These are phyloP conservation scores for Galeopterus variegatus DNA, from an alignment of 2,113 vertebrate species.

Conservation along the genomic window DNA sequence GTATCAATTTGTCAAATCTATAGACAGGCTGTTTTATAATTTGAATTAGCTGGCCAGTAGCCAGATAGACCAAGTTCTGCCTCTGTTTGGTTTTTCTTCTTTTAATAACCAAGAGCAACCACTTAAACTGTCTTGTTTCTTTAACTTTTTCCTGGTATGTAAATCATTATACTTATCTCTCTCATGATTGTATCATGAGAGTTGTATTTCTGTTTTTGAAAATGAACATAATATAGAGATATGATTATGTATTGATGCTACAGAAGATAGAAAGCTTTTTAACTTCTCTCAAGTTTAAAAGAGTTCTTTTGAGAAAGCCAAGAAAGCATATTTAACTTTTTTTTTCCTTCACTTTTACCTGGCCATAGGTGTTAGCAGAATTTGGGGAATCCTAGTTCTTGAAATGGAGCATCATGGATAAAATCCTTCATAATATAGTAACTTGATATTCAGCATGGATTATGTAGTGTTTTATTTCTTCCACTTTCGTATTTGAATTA, in stretches of 20 bases:
- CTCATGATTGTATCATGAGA: slow-evolving; percentile 1
- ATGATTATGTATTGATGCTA: slow-evolving; percentile 35
- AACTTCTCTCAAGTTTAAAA: slow-evolving; percentile 65
- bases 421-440: slow-evolving; percentile 35
- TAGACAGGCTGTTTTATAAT: slow-evolving; percentile 8
- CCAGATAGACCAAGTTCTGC: slow-evolving; percentile 17
- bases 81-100: slow-evolving; percentile 52
- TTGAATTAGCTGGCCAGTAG: slow-evolving; percentile 39
- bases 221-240: slow-evolving; percentile 47
- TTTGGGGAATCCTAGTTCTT: slow-evolving; percentile 56
- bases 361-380: slow-evolving; percentile 1
- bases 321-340: slow-evolving; percentile 57
- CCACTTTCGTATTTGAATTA: slow-evolving; percentile 38
- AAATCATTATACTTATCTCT: slow-evolving; percentile 51
- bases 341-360: slow-evolving; percentile 23
- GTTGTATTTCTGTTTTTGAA: slow-evolving; percentile 63
- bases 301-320: slow-evolving; percentile 49
- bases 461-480: slow-evolving; percentile 61
- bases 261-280: slow-evolving; percentile 48
- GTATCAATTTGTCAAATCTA: not conserved
- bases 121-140: slow-evolving; percentile 63
- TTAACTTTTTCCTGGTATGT: slow-evolving; percentile 61
- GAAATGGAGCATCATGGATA: slow-evolving; percentile 1
- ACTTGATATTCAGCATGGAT: not conserved
- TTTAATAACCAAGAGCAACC: slow-evolving; percentile 51